Evolutionary conservation across 2,113 vertebrate genomes (phyloP).

Genomic region (Ifrita kowaldi): DNA sequence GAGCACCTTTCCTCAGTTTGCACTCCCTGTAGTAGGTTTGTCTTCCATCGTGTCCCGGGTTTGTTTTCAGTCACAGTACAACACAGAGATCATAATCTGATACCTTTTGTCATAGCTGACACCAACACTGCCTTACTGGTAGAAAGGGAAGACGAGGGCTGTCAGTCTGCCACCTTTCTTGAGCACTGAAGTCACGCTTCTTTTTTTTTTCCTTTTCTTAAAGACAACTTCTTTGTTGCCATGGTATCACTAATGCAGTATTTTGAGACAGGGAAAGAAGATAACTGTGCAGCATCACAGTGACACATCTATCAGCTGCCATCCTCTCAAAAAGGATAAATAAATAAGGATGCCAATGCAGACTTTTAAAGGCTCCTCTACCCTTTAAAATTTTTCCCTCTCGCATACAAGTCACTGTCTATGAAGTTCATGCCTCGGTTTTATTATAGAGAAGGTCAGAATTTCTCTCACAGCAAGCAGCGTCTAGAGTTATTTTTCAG

Average conservation of each 20-base stretch:
- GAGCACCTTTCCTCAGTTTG: not conserved
- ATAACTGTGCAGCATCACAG: constrained; percentile 12
- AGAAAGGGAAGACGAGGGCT: not conserved
- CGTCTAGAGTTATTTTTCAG: not conserved
- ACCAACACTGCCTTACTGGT: not conserved
- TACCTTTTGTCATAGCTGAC: constrained; percentile 39
- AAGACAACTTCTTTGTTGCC: constrained; percentile 50
- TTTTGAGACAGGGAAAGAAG: constrained; percentile 36
- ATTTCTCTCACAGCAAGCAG: not conserved
- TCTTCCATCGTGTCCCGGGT: not conserved
- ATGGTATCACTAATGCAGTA: constrained; percentile 51
- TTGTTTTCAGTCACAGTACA: not conserved
- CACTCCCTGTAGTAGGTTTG: not conserved
- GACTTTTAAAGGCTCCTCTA: not conserved
- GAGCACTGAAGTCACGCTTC: constrained; percentile 12
- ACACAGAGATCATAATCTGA: constrained; percentile 2
- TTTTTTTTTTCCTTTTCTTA: not conserved
- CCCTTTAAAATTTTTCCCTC: not conserved
- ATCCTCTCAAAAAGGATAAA: constrained; percentile 12
- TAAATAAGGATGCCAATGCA: constrained; percentile 1
- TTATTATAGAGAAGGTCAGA: not conserved
- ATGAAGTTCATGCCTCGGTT: not conserved
- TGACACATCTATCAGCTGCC: constrained; percentile 50
- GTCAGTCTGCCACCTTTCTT: constrained; percentile 52
- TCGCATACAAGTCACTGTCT: not conserved